Base-by-base conservation (phyloP, 1,140 invertebrate genomes). In the Hyphantria cunea region DNA sequence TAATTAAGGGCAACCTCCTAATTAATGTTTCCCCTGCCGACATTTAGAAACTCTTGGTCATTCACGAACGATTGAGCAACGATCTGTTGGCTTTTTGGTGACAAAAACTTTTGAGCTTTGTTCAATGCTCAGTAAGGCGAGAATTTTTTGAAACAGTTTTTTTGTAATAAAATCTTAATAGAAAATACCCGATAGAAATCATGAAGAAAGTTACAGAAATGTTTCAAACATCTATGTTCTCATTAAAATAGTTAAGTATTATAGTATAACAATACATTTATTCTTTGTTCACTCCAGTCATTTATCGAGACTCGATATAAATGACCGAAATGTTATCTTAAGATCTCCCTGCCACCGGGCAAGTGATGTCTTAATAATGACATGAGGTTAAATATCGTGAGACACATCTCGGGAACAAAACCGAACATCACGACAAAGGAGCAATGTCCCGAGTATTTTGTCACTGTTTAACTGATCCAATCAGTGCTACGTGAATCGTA, bases 361-460 rank as follows among this genome's bases (percentile, higher is more conserved):
- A 90, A 86, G 84, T 88, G 84, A 90, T 90, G 86, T 90, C 86
- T 90, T 86, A 84, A 89, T 88, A 88, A 84, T 86, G 83, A 86
- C 82, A 77, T 68, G 77, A 85, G 74, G 78, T 84, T 84, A 78
- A 85, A 85, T 86, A 86, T 90, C 86, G 79, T 70, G 74, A 72
- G 80, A 80, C 69, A 76, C 74, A 89, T 89, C 86, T 88, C 75
- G 72, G 70, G 54, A 74, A 82, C 74, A 77, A 79, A 80, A 73
- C 72, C 68, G 78, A 68, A 72, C 58, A 63, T 70, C 78, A 72
- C 77, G 79, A 89, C 84, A 89, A 86, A 89, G 73, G 77, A 79
- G 82, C 69, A 80, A 60, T 80, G 74, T 64, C 65, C 72, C 71
- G 70, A 83, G 82, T 83, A 86, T 87, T 87, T 89, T 86, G 84